Base-by-base conservation (phyloP, 2,888 invertebrate species). In the Hofmannophila pseudospretella region DNA sequence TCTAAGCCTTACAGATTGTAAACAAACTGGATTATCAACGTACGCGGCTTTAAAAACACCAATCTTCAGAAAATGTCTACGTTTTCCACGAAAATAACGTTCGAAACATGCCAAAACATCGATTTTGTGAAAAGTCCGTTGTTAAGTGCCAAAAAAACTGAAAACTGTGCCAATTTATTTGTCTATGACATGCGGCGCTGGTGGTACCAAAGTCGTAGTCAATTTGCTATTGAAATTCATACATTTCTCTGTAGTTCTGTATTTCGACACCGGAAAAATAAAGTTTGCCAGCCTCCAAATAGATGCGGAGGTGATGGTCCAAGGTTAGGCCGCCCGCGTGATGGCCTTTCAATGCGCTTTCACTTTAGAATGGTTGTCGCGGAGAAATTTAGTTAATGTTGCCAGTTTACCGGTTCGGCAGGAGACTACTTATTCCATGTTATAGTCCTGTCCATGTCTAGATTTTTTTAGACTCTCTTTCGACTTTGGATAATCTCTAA, bases 341-440 rank as follows among this genome's bases (percentile, higher is more conserved):
- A 13, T 7, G 19, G 16, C 27, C 10, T n/a, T n/a, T 9, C 19
- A 19, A 9, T 16, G 26, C 13, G 27, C 27, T 34, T 34, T 34
- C 34, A 10, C 34, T 27, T 33, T 34, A 27, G 27, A 32, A 34
- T 33, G 29, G 14, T 14, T 34, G 26, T 29, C 28, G 35, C 29
- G 29, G 35, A 35, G 35, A 35, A 35, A 35, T 35, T 29, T 7
- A 5, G 28, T 13, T 26, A 35, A 34, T 28, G 28, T 29, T 14
- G 22, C 19, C n/a, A n/a, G n/a, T 33, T 33, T 16, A 16, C 5
- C 16, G 5, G 22, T 7, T 22, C 7, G 8, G 5, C 22, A 7
- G 5, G 2, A 22, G 7, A 7, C 22, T 2, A 7, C 8, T 4
- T 5, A 5, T 19, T 3, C 19, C 19, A 19, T 19, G 3, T 4